These are phyloP conservation scores for Anabacerthia variegaticeps DNA, from an alignment of 2,797 vertebrate genomes.

Conservation along the genomic window DNA sequence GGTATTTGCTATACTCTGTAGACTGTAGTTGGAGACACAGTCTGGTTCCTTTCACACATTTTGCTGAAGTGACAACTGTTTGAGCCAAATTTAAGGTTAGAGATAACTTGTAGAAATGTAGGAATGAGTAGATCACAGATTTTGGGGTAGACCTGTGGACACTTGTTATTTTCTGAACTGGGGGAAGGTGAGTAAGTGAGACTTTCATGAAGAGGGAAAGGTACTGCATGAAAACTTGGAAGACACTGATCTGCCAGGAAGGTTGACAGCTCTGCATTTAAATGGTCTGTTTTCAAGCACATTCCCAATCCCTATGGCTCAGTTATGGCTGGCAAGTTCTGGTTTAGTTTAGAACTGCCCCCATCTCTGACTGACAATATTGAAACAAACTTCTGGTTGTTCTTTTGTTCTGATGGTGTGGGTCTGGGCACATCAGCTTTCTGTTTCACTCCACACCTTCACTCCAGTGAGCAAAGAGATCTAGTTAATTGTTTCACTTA, in stretches of 20 bases:
- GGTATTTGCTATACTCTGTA: conserved; percentile 41
- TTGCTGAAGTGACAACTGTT: conserved; percentile 10
- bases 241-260: background rate
- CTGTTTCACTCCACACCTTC: background rate
- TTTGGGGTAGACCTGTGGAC: background rate
- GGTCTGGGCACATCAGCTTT: background rate
- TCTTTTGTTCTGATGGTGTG: background rate
- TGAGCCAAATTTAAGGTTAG: background rate
- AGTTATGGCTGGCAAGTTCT: background rate
- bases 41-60: background rate
- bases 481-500: background rate
- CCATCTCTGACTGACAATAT: background rate
- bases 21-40: conserved; percentile 17
- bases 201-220: background rate
- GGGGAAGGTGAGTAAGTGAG: background rate
- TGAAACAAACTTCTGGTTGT: background rate
- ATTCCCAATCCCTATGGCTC: background rate
- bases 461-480: background rate
- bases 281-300: background rate
- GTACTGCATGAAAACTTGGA: background rate
- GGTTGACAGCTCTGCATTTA: background rate
- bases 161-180: conserved; percentile 38
- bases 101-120: background rate
- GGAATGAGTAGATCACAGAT: background rate
- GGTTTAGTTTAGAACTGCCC: background rate